A percentile compares a stretch with the other conserved stretches of the same genome.
These are phyloP conservation scores for Argyrosomus regius DNA, from an alignment of 2,797 vertebrate species.

Conservation along the genomic window DNA sequence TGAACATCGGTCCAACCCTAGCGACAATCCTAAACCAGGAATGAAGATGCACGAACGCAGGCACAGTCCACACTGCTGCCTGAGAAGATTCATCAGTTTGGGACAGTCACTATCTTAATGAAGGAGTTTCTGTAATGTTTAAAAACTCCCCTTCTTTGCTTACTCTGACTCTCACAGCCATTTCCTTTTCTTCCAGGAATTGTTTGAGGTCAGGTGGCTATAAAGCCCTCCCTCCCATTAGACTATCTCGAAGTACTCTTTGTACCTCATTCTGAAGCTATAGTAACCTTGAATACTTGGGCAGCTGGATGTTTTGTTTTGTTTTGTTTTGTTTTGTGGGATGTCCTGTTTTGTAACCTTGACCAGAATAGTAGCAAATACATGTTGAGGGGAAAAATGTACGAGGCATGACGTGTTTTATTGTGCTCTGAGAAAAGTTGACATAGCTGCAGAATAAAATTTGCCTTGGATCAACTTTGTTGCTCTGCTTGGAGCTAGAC, in stretches of 20 bases:
- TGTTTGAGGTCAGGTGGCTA: constrained; percentile 46
- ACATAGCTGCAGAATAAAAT: constrained; percentile 6
- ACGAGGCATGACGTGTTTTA: neutral
- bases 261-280: constrained; percentile 36
- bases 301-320: constrained; percentile 44
- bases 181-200: constrained; percentile 76
- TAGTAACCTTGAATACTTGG: constrained; percentile 43
- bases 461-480: neutral
- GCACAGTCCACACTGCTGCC: neutral
- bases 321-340: constrained; percentile 49
- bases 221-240: constrained; percentile 36
- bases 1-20: too few relatives aligned
- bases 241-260: constrained; percentile 23
- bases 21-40: neutral
- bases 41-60: neutral
- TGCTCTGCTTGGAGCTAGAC: neutral
- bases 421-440: constrained; percentile 16
- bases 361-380: constrained; percentile 31
- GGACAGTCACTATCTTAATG: neutral
- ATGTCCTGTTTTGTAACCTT: constrained; percentile 59
- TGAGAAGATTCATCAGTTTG: neutral
- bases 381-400: constrained; percentile 6
- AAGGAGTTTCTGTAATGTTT: neutral
- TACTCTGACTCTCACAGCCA: constrained; percentile 1
- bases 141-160: neutral